A percentile compares a stretch with the other conserved stretches of the same genome.
phyloP scores from a whole-genome alignment of 2,797 vertebrate genomes.

The Myiotriccus ornatus region DNA sequence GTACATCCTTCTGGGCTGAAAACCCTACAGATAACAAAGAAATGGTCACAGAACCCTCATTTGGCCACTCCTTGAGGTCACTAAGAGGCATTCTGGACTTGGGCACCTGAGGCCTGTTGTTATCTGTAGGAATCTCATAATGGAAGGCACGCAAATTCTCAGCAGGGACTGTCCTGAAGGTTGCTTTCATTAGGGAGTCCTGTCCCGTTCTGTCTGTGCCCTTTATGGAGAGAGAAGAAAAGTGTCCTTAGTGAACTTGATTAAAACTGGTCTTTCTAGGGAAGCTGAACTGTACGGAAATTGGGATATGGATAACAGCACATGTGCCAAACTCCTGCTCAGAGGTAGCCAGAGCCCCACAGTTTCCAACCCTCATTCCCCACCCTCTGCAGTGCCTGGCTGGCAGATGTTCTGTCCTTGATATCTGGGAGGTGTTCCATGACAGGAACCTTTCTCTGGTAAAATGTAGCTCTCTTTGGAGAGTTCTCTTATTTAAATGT shows the following conservation, averaged over 20 bases:
- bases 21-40: background rate
- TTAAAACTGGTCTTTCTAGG: background rate
- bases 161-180: background rate
- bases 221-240: background rate
- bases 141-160: background rate
- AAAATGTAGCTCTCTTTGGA: background rate
- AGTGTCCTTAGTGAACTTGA: background rate
- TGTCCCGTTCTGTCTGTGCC: background rate
- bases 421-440: background rate
- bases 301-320: background rate
- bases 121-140: background rate
- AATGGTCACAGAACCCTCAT: background rate
- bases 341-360: background rate
- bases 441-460: background rate
- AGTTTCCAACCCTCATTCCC: background rate
- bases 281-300: background rate
- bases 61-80: background rate
- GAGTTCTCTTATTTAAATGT: constrained; percentile 21
- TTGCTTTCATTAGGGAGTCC: background rate
- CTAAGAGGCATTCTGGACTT: background rate
- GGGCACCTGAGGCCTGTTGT: background rate
- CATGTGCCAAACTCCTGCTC: rapidly evolving
- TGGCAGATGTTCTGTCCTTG: background rate
- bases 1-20: background rate
- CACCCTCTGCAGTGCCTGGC: background rate